These are phyloP conservation scores for Pseudorhiza aurosa DNA, from an alignment of 30 jellyfish, hydroid and myxozoan species.

Conservation along the genomic window DNA sequence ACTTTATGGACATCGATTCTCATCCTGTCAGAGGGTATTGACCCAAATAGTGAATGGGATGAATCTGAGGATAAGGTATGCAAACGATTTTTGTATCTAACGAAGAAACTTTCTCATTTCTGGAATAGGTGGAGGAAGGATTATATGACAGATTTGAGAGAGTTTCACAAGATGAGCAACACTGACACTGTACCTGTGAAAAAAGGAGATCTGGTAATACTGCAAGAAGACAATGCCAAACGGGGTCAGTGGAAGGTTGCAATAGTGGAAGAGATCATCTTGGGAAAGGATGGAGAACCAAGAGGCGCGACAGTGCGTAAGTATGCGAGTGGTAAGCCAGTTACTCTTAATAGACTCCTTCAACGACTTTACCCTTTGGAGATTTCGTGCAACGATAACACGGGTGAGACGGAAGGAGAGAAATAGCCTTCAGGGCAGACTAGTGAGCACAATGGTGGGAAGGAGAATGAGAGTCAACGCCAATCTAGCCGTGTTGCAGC, in stretches of 20 bases:
- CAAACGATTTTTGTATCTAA: slow-evolving; percentile 23
- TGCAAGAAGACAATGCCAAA: slow-evolving; percentile 30
- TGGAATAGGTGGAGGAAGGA: slow-evolving; percentile 58
- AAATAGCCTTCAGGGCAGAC: no score
- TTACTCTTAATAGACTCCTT: no score
- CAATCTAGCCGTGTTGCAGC: slow-evolving; percentile 60
- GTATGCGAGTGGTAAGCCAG: no score
- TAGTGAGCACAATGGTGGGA: slow-evolving; percentile 18
- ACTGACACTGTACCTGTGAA: neutral
- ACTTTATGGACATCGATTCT: slow-evolving; percentile 17
- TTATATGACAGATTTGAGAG: slow-evolving; percentile 49
- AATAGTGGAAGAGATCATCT: slow-evolving; percentile 3
- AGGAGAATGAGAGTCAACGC: neutral
- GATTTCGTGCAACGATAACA: no score
- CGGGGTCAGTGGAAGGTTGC: slow-evolving; percentile 41
- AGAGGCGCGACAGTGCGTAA: slow-evolving; percentile 40
- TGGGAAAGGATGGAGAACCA: slow-evolving; percentile 30
- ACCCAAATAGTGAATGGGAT: neutral
- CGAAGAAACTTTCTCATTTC: slow-evolving; percentile 17
- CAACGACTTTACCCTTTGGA: no score
- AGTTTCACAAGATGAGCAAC: neutral
- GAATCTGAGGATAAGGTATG: neutral
- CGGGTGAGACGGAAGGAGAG: no score
- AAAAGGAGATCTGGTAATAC: slow-evolving; percentile 28
- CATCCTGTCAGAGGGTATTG: slow-evolving; percentile 28